phyloP scores from a whole-genome alignment of 2,888 invertebrate species.

The Tenthredo notha region DNA sequence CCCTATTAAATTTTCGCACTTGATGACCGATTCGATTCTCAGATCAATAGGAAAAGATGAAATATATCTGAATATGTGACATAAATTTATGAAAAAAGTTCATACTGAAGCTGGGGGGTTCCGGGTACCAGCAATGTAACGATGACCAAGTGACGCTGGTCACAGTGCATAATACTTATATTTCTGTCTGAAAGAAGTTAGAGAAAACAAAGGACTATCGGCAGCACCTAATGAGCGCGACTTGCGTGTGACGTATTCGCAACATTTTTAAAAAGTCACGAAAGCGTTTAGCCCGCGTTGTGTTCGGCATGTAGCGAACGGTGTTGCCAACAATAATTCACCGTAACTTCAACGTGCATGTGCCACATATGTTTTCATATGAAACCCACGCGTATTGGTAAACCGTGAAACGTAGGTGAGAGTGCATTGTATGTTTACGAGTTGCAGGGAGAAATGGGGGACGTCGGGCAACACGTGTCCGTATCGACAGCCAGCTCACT shows the following conservation, averaged over 20 bases:
- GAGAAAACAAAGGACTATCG: constrained; percentile 66
- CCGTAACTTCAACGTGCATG: constrained; percentile 64
- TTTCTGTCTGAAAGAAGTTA: constrained; percentile 14
- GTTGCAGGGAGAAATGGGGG: constrained; percentile 60
- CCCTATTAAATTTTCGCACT: background rate
- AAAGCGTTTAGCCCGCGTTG: constrained; percentile 66
- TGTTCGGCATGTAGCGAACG: constrained; percentile 63
- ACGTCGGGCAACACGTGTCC: constrained; percentile 71
- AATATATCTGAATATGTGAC: background rate
- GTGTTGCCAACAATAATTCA: constrained; percentile 70
- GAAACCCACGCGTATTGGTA: constrained; percentile 34
- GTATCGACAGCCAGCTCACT: constrained; percentile 71
- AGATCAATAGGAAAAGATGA: background rate
- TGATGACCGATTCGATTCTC: background rate
- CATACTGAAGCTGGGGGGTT: background rate
- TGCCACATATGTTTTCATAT: constrained; percentile 24
- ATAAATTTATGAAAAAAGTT: background rate
- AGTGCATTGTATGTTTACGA: constrained; percentile 72
- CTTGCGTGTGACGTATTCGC: constrained; percentile 74
- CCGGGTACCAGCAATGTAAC: constrained; percentile 54
- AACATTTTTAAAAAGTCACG: constrained; percentile 75
- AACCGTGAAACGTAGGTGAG: constrained; percentile 54
- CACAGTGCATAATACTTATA: background rate
- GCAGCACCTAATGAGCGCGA: constrained; percentile 65
- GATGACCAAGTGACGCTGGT: constrained; percentile 60